Percentiles rank a stretch among this genome's conserved stretches.
Conservation (phyloP, 2,888 invertebrate species). For the Lithophane leautieri region DNA sequence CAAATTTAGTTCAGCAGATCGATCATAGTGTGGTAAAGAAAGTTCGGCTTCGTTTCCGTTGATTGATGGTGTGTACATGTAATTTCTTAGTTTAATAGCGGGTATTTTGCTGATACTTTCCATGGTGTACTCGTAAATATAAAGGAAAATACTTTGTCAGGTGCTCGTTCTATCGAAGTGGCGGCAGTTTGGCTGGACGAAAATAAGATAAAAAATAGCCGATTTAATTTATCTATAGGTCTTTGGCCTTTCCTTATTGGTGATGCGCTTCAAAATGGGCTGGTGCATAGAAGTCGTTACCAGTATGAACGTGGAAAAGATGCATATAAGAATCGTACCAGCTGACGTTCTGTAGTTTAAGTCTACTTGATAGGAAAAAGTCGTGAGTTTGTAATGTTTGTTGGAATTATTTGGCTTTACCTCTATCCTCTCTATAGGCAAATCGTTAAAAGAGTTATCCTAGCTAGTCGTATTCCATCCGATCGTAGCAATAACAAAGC, state of each 20-base stretch:
- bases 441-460: background rate
- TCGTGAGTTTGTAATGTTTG: background rate
- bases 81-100: conserved; percentile 54
- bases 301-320: background rate
- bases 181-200: conserved; percentile 7
- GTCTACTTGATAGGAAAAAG: background rate
- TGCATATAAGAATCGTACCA: background rate
- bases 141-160: conserved; percentile 41
- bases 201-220: background rate
- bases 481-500: background rate
- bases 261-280: background rate
- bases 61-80: conserved; percentile 59
- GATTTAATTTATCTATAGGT: background rate
- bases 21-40: conserved; percentile 58
- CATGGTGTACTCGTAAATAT: conserved; percentile 9
- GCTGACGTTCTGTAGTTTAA: background rate
- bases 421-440: background rate
- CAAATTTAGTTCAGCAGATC: conserved; percentile 55
- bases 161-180: conserved; percentile 23
- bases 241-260: background rate
- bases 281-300: background rate
- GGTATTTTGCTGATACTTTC: conserved; percentile 36
- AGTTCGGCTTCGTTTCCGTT: conserved; percentile 43
- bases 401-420: background rate
- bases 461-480: background rate